Evolutionary conservation across 2,113 vertebrate species (phyloP), one percentile per base, ranked within the genome.

Genomic region (Muscicapa adusta): DNA sequence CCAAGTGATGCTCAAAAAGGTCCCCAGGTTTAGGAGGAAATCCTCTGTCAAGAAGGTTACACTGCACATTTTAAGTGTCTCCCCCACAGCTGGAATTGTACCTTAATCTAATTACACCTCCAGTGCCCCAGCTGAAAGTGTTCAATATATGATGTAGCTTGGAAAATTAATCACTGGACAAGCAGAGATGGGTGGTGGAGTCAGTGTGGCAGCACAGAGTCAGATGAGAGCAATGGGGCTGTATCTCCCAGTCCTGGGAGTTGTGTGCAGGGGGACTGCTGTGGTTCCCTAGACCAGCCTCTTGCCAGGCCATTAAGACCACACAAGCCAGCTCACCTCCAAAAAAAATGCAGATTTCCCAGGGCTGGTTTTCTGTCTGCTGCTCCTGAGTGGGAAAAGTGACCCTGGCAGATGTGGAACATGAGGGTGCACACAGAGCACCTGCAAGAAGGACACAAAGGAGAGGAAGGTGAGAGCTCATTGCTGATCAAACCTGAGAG

Each of bases 101-200:
- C 50, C 28, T 58, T 68, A 42, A 70, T 88, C 45, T 73, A 85
- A 71, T 71, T 56, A n/a, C 0, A 18, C 47, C 50, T 83, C 62
- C 10, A 33, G 62, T 74, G 33, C 29, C 42, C 62, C 66, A 53
- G 57, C 63, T 68, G 31, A 56, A 66, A 84, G 18, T 15, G 38
- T 38, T 79, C 73, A 65, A 66, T 47, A 81, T 40, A 63, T 42
- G 40, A 38, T 53, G 72, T 86, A 62, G 73, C 74, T 92, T 80
- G 80, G 67, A 89, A 95, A 94, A 93, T 79, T 33, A 92, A 85
- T 80, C 8, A 9, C 33, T 79, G 50, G 51, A 54, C 6, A 75
- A 60, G 68, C 1, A 2, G 57, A 38, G 18, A 14, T 38, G 61
- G 9, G 47, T 45, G 18, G 61, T 4, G 1, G 58, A 81, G 40